These are phyloP conservation scores for Bombycilla garrulus DNA, from an alignment of 2,113 vertebrate genomes.

Conservation along the genomic window DNA sequence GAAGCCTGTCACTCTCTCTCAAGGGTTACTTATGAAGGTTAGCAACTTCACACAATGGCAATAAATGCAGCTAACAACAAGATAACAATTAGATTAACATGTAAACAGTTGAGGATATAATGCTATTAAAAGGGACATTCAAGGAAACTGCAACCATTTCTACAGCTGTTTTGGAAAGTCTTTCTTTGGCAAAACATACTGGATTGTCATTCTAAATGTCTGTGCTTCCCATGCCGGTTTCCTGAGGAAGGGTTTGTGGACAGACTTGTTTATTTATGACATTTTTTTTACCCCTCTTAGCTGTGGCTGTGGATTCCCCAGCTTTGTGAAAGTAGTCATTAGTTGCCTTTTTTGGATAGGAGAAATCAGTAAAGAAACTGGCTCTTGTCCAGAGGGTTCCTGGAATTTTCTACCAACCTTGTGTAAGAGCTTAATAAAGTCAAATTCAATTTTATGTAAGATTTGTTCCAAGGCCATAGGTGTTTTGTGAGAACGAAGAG, in stretches of 20 bases:
- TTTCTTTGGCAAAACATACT: slow-evolving; percentile 30
- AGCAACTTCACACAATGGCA: background rate
- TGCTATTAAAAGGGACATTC: background rate
- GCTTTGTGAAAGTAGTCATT: slow-evolving; percentile 19
- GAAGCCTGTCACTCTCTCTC: background rate
- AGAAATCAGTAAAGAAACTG: slow-evolving; percentile 1
- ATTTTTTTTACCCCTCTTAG: slow-evolving; percentile 1
- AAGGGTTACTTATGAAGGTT: background rate
- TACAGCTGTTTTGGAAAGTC: slow-evolving; percentile 49
- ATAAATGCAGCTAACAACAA: background rate
- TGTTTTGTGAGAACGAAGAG: background rate
- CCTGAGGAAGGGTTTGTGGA: slow-evolving; percentile 56
- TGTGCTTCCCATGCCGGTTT: slow-evolving; percentile 53
- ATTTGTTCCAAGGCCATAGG: background rate
- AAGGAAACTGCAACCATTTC: slow-evolving; percentile 12
- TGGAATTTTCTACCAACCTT: slow-evolving; percentile 41
- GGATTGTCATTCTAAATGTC: slow-evolving; percentile 52
- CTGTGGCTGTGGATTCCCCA: slow-evolving; percentile 40
- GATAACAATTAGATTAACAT: slow-evolving; percentile 10
- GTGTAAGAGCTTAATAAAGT: slow-evolving; percentile 21
- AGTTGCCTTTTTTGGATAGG: background rate
- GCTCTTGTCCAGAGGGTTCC: background rate
- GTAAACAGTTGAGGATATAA: background rate
- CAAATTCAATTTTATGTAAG: background rate
- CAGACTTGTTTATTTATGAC: slow-evolving; percentile 2